A percentile compares a stretch with the other conserved stretches of the same genome.
These are phyloP conservation scores for Perognathus longimembris DNA, from an alignment of 2,113 vertebrate species.

Conservation along the genomic window DNA sequence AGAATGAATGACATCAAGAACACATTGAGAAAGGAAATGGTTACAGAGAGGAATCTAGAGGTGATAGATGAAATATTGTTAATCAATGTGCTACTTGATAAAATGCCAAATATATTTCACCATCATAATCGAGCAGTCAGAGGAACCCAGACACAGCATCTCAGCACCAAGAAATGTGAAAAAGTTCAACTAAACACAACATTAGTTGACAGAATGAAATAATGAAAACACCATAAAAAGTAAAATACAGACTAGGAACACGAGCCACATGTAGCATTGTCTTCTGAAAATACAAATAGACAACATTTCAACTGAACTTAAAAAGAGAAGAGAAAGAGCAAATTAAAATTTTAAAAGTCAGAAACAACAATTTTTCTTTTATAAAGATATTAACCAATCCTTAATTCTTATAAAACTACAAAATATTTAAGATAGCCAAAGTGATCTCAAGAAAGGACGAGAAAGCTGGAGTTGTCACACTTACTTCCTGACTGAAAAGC, in stretches of 20 bases:
- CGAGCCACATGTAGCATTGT: neutral
- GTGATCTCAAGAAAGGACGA: neutral
- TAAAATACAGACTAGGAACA: neutral
- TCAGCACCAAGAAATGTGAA: neutral
- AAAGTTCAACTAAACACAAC: neutral
- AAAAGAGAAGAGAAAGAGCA: no score
- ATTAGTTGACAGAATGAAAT: neutral
- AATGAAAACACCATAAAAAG: neutral
- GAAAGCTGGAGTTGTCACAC: no score
- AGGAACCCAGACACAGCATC: no score
- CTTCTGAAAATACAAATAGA: neutral
- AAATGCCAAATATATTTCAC: no score
- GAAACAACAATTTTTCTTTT: neutral
- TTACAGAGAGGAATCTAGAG: neutral
- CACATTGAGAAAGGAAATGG: neutral
- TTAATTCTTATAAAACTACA: neutral
- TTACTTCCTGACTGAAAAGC: neutral
- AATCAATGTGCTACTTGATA: no score
- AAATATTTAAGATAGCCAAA: neutral
- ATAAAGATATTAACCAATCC: neutral
- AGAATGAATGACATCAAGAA: neutral
- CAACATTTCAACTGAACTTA: neutral
- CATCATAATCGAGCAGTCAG: neutral
- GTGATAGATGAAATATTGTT: neutral
- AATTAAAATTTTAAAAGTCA: neutral